Conservation (phyloP, 2,113 vertebrate species). For the Mixornis gularis region DNA sequence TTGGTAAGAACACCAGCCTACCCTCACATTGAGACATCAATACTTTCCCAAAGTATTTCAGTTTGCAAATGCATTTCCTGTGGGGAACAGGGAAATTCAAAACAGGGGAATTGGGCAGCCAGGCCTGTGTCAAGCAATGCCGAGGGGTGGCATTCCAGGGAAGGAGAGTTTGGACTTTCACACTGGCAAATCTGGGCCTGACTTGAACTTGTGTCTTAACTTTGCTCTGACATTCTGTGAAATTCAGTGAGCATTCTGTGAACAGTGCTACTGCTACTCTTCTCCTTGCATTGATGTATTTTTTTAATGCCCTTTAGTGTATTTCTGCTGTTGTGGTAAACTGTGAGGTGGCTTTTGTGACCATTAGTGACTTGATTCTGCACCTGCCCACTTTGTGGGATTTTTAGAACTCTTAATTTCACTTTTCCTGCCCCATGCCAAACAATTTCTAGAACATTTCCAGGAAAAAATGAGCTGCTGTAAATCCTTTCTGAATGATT, state of each 20-base stretch:
- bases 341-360: neutral
- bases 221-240: neutral
- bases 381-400: neutral
- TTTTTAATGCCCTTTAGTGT: neutral
- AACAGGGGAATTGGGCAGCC: neutral
- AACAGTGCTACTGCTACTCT: neutral
- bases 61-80: neutral
- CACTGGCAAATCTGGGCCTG: neutral
- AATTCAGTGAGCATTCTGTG: neutral
- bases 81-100: neutral
- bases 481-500: neutral
- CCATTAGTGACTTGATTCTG: neutral
- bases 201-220: neutral
- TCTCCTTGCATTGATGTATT: neutral
- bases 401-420: neutral
- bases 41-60: neutral
- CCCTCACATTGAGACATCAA: neutral
- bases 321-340: neutral
- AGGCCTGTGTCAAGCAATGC: neutral
- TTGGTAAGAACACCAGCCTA: neutral
- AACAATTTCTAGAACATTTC: neutral
- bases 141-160: neutral
- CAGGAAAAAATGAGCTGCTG: neutral
- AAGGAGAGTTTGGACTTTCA: neutral
- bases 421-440: neutral